Evolutionary conservation across 1,140 invertebrate species (phyloP).

Genomic region (Atta colombica): DNA sequence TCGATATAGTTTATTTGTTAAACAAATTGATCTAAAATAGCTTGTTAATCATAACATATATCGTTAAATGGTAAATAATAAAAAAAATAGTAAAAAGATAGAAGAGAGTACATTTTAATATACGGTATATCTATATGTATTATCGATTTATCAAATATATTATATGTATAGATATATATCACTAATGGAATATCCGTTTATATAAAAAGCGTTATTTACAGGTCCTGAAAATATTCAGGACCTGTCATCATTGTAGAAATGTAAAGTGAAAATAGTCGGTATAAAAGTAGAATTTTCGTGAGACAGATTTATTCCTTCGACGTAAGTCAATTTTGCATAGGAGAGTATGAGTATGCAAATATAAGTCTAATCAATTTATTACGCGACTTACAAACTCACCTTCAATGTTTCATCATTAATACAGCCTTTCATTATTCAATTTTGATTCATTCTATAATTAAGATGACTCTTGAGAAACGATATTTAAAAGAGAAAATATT

Average conservation of each 20-base stretch:
- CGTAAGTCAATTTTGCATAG: constrained; percentile 1
- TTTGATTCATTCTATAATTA: background rate
- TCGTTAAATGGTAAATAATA: background rate
- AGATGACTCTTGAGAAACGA: background rate
- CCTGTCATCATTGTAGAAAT: constrained; percentile 12
- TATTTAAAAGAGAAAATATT: constrained; percentile 23
- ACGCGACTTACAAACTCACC: constrained; percentile 16
- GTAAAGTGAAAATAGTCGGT: background rate
- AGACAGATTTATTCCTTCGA: background rate
- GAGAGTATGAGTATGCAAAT: constrained; percentile 22
- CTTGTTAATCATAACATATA: background rate
- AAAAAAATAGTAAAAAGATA: background rate
- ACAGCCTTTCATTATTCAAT: constrained; percentile 10
- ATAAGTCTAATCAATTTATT: constrained; percentile 26
- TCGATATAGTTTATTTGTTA: too few relatives aligned
- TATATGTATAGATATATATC: constrained; percentile 67
- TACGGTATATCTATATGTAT: background rate
- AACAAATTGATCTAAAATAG: background rate
- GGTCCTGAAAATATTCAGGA: constrained; percentile 78
- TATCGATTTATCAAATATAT: constrained; percentile 82
- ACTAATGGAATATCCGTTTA: constrained; percentile 75
- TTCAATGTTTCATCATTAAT: constrained; percentile 13
- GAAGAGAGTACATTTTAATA: constrained; percentile 8
- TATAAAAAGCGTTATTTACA: constrained; percentile 60
- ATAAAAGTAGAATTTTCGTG: background rate